phyloP scores from a whole-genome alignment of 2,888 invertebrate genomes.

The Tricholauxania praeusta region DNA sequence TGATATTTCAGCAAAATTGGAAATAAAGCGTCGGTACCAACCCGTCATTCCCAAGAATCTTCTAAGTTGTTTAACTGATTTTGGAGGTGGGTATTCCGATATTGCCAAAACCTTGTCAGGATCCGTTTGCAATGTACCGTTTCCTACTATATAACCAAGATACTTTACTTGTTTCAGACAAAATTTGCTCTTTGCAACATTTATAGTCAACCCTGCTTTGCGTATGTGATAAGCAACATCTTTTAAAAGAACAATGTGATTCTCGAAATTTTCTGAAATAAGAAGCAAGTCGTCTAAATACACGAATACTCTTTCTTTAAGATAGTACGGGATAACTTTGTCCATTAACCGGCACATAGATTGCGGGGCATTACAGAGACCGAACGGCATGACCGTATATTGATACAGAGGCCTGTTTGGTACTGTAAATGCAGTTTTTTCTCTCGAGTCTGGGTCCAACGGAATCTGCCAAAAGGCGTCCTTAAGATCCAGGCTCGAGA shows the following conservation, averaged over 20 bases:
- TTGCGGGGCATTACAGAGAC: too few species aligned
- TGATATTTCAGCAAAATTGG: constrained; percentile 8
- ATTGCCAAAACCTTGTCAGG: not conserved
- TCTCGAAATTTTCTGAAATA: constrained; percentile 29
- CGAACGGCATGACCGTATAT: too few species aligned
- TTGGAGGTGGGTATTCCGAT: not conserved
- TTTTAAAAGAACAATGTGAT: constrained; percentile 21
- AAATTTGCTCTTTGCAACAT: constrained; percentile 19
- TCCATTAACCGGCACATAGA: too few species aligned
- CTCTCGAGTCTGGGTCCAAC: too few species aligned
- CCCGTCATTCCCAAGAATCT: not conserved
- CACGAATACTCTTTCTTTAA: too few species aligned
- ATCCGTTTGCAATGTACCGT: not conserved
- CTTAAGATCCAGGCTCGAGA: too few species aligned
- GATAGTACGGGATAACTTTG: too few species aligned
- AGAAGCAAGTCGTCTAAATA: constrained; percentile 33
- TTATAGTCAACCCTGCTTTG: not conserved
- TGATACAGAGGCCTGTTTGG: too few species aligned
- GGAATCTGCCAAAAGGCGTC: too few species aligned
- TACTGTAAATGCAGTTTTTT: too few species aligned
- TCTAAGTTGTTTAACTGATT: not conserved
- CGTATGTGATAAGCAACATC: constrained; percentile 12
- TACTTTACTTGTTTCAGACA: constrained; percentile 10
- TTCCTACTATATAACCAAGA: constrained; percentile 17
- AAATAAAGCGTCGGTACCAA: constrained; percentile 27